phyloP scores from a whole-genome alignment of 2,113 vertebrate genomes.

The Galemys pyrenaicus region DNA sequence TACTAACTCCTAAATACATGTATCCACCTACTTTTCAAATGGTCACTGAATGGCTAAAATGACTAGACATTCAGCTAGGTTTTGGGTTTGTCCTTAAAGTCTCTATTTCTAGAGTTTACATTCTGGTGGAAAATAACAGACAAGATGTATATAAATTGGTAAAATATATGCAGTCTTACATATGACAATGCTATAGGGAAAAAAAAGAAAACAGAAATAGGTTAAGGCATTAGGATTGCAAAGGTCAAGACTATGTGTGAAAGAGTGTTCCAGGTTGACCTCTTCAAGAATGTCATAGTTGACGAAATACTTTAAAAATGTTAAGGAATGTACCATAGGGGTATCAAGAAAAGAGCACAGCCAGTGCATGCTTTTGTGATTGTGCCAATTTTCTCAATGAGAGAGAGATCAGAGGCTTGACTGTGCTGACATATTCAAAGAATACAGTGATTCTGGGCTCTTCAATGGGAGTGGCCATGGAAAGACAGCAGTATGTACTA shows the following conservation, averaged over 20 bases:
- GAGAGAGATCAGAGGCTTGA: not conserved
- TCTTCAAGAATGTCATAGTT: not conserved
- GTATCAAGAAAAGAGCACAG: not conserved
- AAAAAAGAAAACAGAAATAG: not conserved
- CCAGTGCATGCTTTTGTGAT: not conserved
- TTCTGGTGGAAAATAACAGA: not conserved
- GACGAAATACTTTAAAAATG: not conserved
- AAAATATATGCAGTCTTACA: not conserved
- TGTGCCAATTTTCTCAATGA: not conserved
- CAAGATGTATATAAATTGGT: not conserved
- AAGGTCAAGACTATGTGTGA: not conserved
- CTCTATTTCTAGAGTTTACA: not conserved
- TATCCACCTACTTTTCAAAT: not conserved
- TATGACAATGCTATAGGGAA: not conserved
- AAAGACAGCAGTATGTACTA: not conserved
- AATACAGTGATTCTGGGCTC: not conserved
- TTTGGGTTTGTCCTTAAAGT: not conserved
- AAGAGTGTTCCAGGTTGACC: not conserved
- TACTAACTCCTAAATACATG: not conserved
- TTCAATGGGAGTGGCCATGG: not conserved
- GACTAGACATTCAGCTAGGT: not conserved
- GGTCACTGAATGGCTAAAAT: not conserved
- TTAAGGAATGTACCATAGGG: not conserved
- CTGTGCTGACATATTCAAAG: not conserved
- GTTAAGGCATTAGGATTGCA: not conserved